A percentile compares a stretch with the other conserved stretches of the same genome.
Evolutionary conservation across 92 coral and sea anemone genomes (phyloP).

Genomic region (Anthopleura xanthogrammica): DNA sequence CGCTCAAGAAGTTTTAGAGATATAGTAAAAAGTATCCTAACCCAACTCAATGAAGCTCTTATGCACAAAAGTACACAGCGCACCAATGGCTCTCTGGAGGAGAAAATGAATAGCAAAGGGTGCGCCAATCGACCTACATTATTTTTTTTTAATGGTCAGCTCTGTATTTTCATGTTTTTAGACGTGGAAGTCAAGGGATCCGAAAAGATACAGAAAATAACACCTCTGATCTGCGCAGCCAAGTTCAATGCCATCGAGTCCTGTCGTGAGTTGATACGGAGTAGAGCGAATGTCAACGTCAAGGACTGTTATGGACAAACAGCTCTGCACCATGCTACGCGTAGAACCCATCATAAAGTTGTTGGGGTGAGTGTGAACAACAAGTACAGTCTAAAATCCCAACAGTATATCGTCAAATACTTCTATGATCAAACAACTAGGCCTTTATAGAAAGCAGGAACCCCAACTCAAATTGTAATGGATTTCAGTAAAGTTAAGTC

Average conservation of each 20-base stretch:
- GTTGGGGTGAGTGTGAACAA: constrained; percentile 49
- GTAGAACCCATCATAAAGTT: constrained; percentile 45
- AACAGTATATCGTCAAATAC: not conserved
- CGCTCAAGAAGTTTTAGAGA: too few relatives aligned
- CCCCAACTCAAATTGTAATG: too few relatives aligned
- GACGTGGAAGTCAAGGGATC: constrained; percentile 54
- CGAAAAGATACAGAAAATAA: not conserved
- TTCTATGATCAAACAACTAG: too few relatives aligned
- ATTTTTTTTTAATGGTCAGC: too few relatives aligned
- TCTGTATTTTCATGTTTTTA: not conserved
- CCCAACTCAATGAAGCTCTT: too few relatives aligned
- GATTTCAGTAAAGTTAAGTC: too few relatives aligned
- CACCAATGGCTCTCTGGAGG: too few relatives aligned
- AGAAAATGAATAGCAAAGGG: too few relatives aligned
- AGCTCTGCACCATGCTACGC: constrained; percentile 73
- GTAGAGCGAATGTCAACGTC: constrained; percentile 56
- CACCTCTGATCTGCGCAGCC: constrained; percentile 65
- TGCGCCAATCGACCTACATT: too few relatives aligned
- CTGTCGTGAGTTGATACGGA: constrained; percentile 55
- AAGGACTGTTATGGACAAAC: constrained; percentile 67
- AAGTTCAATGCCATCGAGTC: constrained; percentile 64
- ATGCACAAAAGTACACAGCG: too few relatives aligned
- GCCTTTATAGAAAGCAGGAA: too few relatives aligned
- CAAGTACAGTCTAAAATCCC: not conserved
- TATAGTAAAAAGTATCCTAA: too few relatives aligned